phyloP scores from a whole-genome alignment of 2,888 invertebrate species.

The Allacma fusca region DNA sequence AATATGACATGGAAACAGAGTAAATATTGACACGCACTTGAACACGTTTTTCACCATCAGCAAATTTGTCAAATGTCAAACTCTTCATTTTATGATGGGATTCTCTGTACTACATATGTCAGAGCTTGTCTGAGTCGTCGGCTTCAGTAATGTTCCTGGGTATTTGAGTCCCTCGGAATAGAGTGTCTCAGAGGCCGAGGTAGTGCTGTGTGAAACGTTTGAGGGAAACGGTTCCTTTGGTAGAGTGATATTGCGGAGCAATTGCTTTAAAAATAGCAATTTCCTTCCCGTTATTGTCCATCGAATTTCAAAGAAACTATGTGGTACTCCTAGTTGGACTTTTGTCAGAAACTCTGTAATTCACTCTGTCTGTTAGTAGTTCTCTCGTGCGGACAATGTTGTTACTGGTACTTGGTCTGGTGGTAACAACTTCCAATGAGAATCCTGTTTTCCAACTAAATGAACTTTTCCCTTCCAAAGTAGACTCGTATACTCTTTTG shows the following conservation, averaged over 20 bases:
- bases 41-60: conserved; percentile 21
- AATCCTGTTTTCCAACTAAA: conserved; percentile 3
- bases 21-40: conserved; percentile 22
- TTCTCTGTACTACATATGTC: too few relatives aligned
- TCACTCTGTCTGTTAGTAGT: background rate
- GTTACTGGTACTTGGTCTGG: conserved; percentile 1
- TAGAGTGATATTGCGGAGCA: background rate
- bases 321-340: too few relatives aligned
- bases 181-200: too few relatives aligned
- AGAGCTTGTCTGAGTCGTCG: too few relatives aligned
- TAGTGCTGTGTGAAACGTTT: too few relatives aligned
- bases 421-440: background rate
- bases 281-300: conserved; percentile 3
- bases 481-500: too few relatives aligned
- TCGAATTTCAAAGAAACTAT: background rate
- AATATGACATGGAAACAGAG: background rate
- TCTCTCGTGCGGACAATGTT: conserved; percentile 12
- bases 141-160: too few relatives aligned
- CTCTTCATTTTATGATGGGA: background rate
- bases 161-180: too few relatives aligned
- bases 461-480: background rate
- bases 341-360: background rate
- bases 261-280: conserved; percentile 7
- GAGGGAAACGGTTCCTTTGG: too few relatives aligned
- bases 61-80: conserved; percentile 22